Evolutionary conservation across 1,140 invertebrate species (phyloP), one percentile per base, ranked within the genome.

Genomic region (Rhagoletis pomonella): DNA sequence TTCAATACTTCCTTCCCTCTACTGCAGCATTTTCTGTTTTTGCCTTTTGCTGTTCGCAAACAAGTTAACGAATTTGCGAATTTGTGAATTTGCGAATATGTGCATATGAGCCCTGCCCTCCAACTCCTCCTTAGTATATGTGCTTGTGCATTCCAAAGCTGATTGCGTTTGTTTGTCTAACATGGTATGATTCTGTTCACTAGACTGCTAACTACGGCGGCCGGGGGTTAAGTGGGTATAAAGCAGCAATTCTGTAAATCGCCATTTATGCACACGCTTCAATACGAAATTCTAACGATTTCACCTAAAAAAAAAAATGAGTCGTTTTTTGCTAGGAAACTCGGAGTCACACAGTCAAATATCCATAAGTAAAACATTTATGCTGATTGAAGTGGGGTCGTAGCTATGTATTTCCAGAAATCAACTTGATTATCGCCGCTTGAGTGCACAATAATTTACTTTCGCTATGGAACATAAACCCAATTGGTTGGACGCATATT

Each of bases 381-480:
- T 55, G 73, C 47, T 14, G 50, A 19, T 81, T 81, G 73, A 81
- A 81, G 47, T 58, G 73, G 73, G 47, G 47, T 62, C n/a, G 50
- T 17, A 81, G 73, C 73, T 50, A 55, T n/a, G n/a, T n/a, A n/a
- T 55, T 81, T 67, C 42, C 50, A n/a, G 44, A 81, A 81, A 81
- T 81, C 47, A 81, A 81, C 73, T 81, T 81, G 73, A 81, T 81
- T 81, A 44, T 42, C 47, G 73, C 73, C 50, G 73, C 73, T 55
- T 55, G 73, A 81, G 73, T 81, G 73, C 47, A 55, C 73, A 81
- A 81, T 81, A 81, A 81, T 81, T 81, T 42, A 81, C 73, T 81
- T 58, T 81, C 47, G 44, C 19, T 81, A 17, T 19, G 73, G 47
- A 55, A 81, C 47, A 29, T 9, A 29, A 55, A 81, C 47, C 47